Conservation (phyloP, 2,113 vertebrate species). For the Peromyscus maniculatus region DNA sequence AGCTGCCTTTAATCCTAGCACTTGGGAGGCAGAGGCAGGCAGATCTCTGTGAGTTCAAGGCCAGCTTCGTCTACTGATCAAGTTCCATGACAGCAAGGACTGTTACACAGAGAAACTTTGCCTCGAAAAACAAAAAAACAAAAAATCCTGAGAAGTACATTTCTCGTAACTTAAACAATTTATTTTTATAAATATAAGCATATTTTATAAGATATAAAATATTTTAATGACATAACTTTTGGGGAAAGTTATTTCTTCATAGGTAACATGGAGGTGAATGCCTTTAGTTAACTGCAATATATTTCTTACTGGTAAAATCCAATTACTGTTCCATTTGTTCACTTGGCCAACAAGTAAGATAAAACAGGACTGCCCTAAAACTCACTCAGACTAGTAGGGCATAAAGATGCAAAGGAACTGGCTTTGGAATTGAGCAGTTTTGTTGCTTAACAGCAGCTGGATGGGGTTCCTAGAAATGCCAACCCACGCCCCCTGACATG, state of each 20-base stretch:
- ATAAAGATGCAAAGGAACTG: neutral
- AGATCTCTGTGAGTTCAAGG: neutral
- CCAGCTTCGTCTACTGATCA: neutral
- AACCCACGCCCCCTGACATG: neutral
- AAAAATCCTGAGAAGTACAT: neutral
- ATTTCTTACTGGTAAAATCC: slow-evolving; percentile 45
- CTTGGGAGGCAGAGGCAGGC: neutral
- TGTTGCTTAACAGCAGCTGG: neutral
- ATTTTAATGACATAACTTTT: slow-evolving; percentile 51
- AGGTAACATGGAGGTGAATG: slow-evolving; percentile 37
- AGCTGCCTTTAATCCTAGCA: neutral
- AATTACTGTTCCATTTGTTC: slow-evolving; percentile 19
- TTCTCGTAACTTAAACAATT: slow-evolving; percentile 36
- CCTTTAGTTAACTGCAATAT: neutral
- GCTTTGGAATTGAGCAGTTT: neutral
- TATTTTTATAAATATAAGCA: neutral
- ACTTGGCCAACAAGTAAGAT: neutral
- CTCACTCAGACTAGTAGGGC: neutral
- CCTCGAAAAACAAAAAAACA: too few relatives aligned
- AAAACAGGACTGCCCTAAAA: neutral
- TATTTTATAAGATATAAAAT: neutral
- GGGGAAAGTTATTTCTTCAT: slow-evolving; percentile 40
- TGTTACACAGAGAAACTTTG: neutral
- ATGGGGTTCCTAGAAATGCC: neutral
- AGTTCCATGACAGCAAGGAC: neutral